These are phyloP conservation scores for Triplophysa dalaica DNA, from an alignment of 2,113 vertebrate species.

Conservation along the genomic window DNA sequence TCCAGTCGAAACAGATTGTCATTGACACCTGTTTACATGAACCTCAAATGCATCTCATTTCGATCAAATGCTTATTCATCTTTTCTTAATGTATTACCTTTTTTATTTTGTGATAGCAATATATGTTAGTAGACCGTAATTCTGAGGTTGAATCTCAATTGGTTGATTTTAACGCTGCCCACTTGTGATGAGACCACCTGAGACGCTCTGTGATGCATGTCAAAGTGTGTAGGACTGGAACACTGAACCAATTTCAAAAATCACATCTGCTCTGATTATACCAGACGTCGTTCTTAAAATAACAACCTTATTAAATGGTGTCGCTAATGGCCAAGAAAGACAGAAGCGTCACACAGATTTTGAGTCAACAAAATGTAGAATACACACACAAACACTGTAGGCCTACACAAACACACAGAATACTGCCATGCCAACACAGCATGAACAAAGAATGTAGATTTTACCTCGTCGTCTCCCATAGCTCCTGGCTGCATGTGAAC, in stretches of 20 bases:
- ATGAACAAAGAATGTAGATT: slow-evolving; percentile 67
- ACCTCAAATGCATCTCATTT: no score
- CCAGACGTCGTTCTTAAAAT: neutral
- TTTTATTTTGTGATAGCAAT: no score
- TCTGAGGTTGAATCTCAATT: no score
- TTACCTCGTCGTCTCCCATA: slow-evolving; percentile 99
- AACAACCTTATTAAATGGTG: neutral
- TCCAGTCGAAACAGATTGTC: no score
- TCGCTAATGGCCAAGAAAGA: neutral
- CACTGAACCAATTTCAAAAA: neutral
- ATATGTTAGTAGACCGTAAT: no score
- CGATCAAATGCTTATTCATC: no score
- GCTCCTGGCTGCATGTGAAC: slow-evolving; percentile 98
- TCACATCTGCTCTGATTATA: neutral
- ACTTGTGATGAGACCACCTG: neutral
- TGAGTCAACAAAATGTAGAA: neutral
- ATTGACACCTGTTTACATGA: no score
- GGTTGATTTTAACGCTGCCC: neutral
- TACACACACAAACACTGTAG: slow-evolving; percentile 27
- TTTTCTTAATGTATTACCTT: no score
- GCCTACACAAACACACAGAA: slow-evolving; percentile 12
- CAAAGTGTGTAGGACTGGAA: neutral
- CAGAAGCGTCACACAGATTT: neutral
- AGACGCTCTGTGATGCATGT: neutral
- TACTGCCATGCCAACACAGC: slow-evolving; percentile 38